Evolutionary conservation across 2,113 vertebrate species (phyloP).

Genomic region (Sinocyclocheilus anshuiensis): DNA sequence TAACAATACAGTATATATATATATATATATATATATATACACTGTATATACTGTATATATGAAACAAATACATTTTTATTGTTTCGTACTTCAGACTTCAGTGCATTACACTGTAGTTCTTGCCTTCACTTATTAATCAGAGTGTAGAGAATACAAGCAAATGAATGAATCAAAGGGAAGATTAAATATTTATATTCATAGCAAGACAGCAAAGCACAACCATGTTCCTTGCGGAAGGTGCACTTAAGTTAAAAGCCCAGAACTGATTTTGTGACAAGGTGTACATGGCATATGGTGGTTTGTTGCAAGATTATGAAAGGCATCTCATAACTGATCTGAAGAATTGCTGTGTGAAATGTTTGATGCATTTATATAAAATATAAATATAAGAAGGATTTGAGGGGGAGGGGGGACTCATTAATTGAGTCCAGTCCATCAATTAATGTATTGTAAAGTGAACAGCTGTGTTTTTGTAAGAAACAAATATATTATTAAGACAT

Average conservation of each 20-base stretch:
- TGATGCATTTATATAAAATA: too few relatives aligned
- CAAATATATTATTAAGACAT: too few relatives aligned
- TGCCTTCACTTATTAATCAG: background rate
- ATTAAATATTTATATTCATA: constrained; percentile 2
- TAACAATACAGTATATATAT: background rate
- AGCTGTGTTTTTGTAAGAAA: too few relatives aligned
- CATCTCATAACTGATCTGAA: background rate
- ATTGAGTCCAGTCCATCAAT: too few relatives aligned
- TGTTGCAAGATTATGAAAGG: background rate
- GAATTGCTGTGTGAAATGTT: background rate
- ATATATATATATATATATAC: background rate
- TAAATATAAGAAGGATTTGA: too few relatives aligned
- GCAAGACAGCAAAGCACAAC: background rate
- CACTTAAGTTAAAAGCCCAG: background rate
- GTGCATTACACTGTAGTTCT: background rate
- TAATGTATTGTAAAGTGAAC: too few relatives aligned
- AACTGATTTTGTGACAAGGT: background rate
- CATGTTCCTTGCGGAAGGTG: background rate
- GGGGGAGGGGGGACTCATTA: too few relatives aligned
- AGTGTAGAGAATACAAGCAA: background rate
- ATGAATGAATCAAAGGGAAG: constrained; percentile 2
- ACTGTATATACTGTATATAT: too few relatives aligned
- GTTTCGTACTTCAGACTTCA: background rate
- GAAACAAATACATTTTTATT: too few relatives aligned
- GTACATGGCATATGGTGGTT: background rate